A percentile compares a stretch with the other conserved stretches of the same genome.
Evolutionary conservation across 1,140 invertebrate species (phyloP).

Genomic region (Dryas iulia): DNA sequence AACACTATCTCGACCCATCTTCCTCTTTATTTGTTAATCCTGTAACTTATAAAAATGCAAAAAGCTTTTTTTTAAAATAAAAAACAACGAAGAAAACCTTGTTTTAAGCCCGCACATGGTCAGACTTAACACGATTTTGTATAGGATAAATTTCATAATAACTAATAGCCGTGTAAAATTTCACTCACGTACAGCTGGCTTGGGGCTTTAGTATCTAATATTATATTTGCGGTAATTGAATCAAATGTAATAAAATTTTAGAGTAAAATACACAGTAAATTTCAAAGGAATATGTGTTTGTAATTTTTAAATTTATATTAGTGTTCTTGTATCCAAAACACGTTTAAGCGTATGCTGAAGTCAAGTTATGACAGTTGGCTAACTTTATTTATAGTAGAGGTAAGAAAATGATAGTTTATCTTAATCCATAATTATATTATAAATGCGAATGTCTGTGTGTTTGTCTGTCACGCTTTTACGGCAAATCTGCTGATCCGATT

Average conservation of each 20-base stretch:
- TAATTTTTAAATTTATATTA: not conserved
- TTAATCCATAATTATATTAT: too few species aligned
- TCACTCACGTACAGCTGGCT: slow-evolving; percentile 20
- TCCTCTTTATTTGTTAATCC: too few species aligned
- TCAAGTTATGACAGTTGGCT: not conserved
- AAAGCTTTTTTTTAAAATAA: too few species aligned
- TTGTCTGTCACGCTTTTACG: too few species aligned
- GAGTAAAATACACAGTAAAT: not conserved
- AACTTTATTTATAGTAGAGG: not conserved
- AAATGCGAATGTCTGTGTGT: too few species aligned
- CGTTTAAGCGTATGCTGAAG: not conserved
- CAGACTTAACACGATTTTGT: slow-evolving; percentile 17
- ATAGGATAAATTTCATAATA: slow-evolving; percentile 26
- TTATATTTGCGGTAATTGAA: slow-evolving; percentile 11
- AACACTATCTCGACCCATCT: too few species aligned
- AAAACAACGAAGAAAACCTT: not conserved
- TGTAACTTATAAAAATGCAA: too few species aligned
- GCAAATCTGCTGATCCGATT: too few species aligned
- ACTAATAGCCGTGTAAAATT: slow-evolving; percentile 26
- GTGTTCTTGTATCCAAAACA: not conserved
- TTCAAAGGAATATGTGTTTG: not conserved
- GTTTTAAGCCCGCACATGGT: slow-evolving; percentile 12
- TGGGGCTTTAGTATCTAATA: slow-evolving; percentile 23
- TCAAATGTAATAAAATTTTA: not conserved
- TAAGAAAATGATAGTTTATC: not conserved